Evolutionary conservation across 2,888 invertebrate species (phyloP).

Genomic region (Cryptosula pallasiana): DNA sequence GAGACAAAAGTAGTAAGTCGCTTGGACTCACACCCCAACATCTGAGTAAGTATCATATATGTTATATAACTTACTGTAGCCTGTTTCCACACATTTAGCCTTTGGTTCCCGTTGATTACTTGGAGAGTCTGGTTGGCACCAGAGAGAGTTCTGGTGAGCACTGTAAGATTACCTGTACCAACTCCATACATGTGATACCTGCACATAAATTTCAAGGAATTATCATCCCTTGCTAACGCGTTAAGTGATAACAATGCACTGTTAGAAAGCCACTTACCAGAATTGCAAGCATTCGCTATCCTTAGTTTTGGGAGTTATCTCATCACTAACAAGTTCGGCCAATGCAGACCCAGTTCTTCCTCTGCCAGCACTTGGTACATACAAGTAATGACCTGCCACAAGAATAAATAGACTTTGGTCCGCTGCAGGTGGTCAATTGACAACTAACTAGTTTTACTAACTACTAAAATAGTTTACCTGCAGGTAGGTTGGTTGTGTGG

Average conservation of each 20-base stretch:
- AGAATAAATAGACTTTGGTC: too few relatives aligned
- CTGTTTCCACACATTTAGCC: slow-evolving; percentile 12
- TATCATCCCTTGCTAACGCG: too few relatives aligned
- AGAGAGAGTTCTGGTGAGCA: neutral
- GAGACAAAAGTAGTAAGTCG: neutral
- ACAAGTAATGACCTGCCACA: slow-evolving; percentile 24
- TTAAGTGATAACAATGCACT: neutral
- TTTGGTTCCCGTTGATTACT: neutral
- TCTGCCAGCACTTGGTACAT: slow-evolving; percentile 22
- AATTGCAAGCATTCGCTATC: slow-evolving; percentile 8
- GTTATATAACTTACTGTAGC: slow-evolving; percentile 7
- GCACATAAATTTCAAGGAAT: too few relatives aligned
- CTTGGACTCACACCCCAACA: too few relatives aligned
- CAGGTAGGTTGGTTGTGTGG: slow-evolving; percentile 29
- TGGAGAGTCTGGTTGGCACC: neutral
- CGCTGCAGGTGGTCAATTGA: too few relatives aligned
- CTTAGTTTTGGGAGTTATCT: neutral
- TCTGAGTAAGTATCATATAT: too few relatives aligned
- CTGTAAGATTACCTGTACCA: slow-evolving; percentile 23
- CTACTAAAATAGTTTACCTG: slow-evolving; percentile 6
- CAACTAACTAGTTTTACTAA: too few relatives aligned
- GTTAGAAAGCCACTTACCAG: neutral
- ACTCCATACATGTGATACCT: slow-evolving; percentile 32
- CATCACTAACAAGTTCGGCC: slow-evolving; percentile 10
- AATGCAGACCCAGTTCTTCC: neutral